Evolutionary conservation across 2,888 invertebrate species (phyloP).

Genomic region (Cephus nigrinus): DNA sequence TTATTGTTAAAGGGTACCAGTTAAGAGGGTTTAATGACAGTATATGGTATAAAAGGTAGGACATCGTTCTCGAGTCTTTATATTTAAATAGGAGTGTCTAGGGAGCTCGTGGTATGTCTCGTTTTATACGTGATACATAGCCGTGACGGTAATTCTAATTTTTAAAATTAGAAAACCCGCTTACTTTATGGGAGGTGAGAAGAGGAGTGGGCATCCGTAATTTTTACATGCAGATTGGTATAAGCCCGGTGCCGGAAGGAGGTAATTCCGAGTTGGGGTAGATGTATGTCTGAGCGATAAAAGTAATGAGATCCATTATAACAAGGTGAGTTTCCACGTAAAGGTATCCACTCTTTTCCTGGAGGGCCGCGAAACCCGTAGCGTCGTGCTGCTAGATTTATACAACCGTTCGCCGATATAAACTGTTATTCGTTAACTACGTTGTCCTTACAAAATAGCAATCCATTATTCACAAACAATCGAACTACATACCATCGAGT

Average conservation of each 20-base stretch:
- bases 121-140: background rate
- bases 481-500: background rate
- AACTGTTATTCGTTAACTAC: background rate
- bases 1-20: too few species aligned
- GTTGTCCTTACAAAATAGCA: background rate
- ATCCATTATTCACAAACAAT: background rate
- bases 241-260: constrained; percentile 37
- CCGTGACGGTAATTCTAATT: background rate
- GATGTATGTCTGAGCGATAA: constrained; percentile 61
- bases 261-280: constrained; percentile 55
- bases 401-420: background rate
- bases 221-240: constrained; percentile 58
- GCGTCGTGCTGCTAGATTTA: background rate
- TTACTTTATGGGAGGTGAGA: background rate
- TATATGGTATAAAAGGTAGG: background rate
- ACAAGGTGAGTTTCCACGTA: constrained; percentile 50
- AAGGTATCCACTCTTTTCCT: constrained; percentile 24
- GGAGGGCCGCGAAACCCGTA: background rate
- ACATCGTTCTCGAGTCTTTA: background rate
- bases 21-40: background rate
- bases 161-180: background rate
- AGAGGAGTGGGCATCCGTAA: constrained; percentile 19
- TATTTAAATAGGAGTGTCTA: background rate
- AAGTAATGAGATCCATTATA: constrained; percentile 65
- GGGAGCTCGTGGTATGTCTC: background rate